Evolutionary conservation across 2,113 vertebrate species (phyloP), one percentile per base, ranked within the genome.

Genomic region (Propithecus coquereli): DNA sequence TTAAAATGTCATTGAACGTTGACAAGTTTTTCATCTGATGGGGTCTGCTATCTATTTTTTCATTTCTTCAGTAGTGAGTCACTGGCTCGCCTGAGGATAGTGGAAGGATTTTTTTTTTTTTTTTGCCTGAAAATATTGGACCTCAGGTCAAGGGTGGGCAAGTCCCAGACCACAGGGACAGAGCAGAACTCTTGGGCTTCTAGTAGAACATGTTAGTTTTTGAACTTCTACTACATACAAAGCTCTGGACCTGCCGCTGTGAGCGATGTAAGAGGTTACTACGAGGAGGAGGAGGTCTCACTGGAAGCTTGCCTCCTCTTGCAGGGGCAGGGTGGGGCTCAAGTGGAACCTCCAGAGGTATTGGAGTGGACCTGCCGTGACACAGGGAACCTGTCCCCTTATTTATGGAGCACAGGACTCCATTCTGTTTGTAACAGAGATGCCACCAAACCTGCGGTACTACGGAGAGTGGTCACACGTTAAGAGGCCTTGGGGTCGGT

Each of bases 341-440:
- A 70, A 1, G 9, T 27, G 63, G 27, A 50, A 43, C 63, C 32
- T 17, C 0, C 0, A 10, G 4, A 2, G 22, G 4, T 6, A 25
- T 34, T 0, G 0, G 37, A 45, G n/a, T 18, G 40, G 82, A 27
- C 22, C 65, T 71, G 22, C 13, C n/a, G 2, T 18, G 32, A 22
- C 43, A 0, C 3, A 17, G 47, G 50, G 85, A 2, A 12, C 32
- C 71, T 3, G 5, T 18, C 77, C 83, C 80, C 45, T 40, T 8
- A 11, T 5, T 37, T 34, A 37, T 74, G 22, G 57, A 71, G 34
- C 1, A 0, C 0, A 43, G 14, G 52, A 71, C 43, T 63, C n/a
- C 47, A 6, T 86, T 43, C 59, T 11, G 3, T 32, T 88, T 37
- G 12, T 50, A 27, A 68, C 47, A 6, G 1, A 59, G 61, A 45